Conservation (phyloP, 2,113 vertebrate genomes). For the Odontesthes bonariensis region DNA sequence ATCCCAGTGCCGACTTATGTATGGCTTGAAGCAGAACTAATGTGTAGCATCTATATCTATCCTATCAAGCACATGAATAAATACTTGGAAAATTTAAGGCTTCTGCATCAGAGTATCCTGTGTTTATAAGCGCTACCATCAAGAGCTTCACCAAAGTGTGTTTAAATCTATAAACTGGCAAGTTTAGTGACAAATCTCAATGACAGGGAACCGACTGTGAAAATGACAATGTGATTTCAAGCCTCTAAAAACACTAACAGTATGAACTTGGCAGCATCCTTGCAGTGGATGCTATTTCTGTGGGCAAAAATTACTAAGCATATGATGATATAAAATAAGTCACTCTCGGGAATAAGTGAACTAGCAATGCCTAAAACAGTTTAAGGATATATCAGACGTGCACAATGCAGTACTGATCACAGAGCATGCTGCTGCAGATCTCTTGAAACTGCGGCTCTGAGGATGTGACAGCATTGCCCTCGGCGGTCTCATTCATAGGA, state of each 20-base stretch:
- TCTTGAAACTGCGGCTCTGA: constrained; percentile 65
- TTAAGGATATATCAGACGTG: constrained; percentile 71
- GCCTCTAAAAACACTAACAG: constrained; percentile 56
- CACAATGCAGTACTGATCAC: constrained; percentile 71
- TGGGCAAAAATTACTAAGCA: constrained; percentile 76
- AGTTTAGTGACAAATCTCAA: constrained; percentile 53
- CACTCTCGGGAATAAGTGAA: constrained; percentile 76
- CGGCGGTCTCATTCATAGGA: constrained; percentile 61
- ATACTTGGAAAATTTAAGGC: not conserved
- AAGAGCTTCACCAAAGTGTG: constrained; percentile 2
- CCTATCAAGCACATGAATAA: constrained; percentile 15
- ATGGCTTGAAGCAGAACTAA: constrained; percentile 29
- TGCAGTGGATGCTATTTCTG: constrained; percentile 77
- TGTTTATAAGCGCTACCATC: constrained; percentile 10
- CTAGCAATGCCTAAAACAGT: constrained; percentile 55
- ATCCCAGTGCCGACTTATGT: not conserved
- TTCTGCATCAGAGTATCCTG: constrained; percentile 11
- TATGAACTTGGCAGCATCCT: constrained; percentile 68
- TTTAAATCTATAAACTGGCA: constrained; percentile 30
- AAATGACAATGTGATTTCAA: constrained; percentile 71
- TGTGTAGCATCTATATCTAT: constrained; percentile 12
- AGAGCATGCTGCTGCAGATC: constrained; percentile 59
- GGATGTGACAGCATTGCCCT: constrained; percentile 64
- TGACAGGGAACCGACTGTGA: constrained; percentile 68
- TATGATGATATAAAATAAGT: constrained; percentile 75